phyloP scores from a whole-genome alignment of 2,888 invertebrate genomes.

The Melinaea marsaeus region DNA sequence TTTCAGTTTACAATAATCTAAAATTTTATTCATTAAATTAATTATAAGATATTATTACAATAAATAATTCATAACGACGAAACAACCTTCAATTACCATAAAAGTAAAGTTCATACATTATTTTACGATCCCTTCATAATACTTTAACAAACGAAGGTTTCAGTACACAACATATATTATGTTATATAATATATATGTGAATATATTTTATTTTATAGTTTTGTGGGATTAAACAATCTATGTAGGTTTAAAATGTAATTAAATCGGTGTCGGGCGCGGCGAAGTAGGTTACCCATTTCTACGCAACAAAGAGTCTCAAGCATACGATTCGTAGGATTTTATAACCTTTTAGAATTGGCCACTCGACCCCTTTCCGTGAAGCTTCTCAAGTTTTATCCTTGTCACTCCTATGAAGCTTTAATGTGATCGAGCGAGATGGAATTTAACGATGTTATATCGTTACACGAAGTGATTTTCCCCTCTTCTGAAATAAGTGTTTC shows the following conservation, averaged over 20 bases:
- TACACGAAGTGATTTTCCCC: constrained; percentile 18
- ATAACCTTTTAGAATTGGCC: constrained; percentile 52
- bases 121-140: constrained; percentile 27
- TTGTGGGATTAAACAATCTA: constrained; percentile 10
- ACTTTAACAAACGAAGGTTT: constrained; percentile 19
- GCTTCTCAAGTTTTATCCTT: constrained; percentile 31
- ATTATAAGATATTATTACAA: constrained; percentile 10
- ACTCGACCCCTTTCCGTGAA: constrained; percentile 50
- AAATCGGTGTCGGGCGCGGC: constrained; percentile 60
- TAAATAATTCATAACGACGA: constrained; percentile 13
- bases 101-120: constrained; percentile 30
- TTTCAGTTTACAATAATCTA: no score
- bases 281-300: constrained; percentile 74
- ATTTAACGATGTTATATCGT: constrained; percentile 7
- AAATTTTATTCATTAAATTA: no score
- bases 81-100: constrained; percentile 26
- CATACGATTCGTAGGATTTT: constrained; percentile 46
- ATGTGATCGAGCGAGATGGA: constrained; percentile 14
- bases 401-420: constrained; percentile 11
- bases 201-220: not conserved
- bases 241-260: constrained; percentile 53
- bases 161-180: constrained; percentile 1
- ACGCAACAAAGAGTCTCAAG: constrained; percentile 49
- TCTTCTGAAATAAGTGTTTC: constrained; percentile 3
- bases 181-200: not conserved